These are phyloP conservation scores for Hemiscyllium ocellatum DNA, from an alignment of 2,113 vertebrate species.

Conservation along the genomic window DNA sequence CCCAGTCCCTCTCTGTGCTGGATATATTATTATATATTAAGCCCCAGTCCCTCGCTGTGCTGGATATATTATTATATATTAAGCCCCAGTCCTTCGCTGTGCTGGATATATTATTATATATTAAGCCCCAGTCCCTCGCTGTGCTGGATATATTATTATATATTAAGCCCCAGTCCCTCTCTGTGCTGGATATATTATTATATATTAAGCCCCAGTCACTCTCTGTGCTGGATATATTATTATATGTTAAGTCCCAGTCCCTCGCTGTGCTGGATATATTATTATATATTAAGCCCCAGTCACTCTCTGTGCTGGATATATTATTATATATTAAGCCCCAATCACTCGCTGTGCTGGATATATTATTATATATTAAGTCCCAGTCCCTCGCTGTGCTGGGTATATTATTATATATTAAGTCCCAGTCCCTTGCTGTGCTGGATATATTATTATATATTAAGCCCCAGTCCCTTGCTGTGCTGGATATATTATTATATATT, in stretches of 20 bases:
- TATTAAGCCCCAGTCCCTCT: background rate
- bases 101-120: too few species aligned
- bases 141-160: too few species aligned
- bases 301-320: too few species aligned
- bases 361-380: background rate
- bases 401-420: too few species aligned
- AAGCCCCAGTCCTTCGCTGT: background rate
- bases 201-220: background rate
- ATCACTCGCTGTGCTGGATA: too few species aligned
- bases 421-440: background rate
- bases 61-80: too few species aligned
- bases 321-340: background rate
- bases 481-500: too few species aligned
- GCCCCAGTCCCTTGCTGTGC: background rate
- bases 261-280: too few species aligned
- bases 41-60: background rate
- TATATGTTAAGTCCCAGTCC: background rate
- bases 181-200: too few species aligned
- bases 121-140: background rate
- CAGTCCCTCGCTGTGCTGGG: background rate
- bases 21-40: too few species aligned
- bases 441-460: too few species aligned
- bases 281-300: background rate
- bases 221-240: too few species aligned
- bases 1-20: background rate